These are phyloP conservation scores for Caenorhabditis remanei DNA, from an alignment of 1,140 invertebrate genomes.

Conservation along the genomic window DNA sequence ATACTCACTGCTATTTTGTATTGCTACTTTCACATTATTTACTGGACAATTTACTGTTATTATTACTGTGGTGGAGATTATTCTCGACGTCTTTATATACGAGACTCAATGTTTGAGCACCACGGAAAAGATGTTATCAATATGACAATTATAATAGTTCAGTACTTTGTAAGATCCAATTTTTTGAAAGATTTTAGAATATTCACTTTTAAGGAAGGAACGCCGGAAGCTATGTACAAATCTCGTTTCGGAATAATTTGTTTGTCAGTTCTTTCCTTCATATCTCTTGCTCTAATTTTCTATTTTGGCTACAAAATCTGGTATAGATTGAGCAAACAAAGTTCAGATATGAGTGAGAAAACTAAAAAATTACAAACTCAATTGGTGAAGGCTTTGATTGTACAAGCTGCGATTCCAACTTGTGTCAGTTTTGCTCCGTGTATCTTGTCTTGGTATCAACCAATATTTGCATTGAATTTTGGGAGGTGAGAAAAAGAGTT, in stretches of 20 bases:
- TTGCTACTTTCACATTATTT: not conserved
- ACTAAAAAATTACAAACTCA: not conserved
- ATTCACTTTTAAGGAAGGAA: not conserved
- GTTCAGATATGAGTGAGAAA: not conserved
- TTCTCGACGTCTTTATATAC: not conserved
- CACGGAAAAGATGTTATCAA: not conserved
- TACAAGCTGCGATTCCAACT: not conserved
- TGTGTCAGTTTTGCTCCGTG: not conserved
- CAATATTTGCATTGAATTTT: not conserved
- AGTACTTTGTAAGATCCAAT: not conserved
- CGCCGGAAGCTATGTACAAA: not conserved
- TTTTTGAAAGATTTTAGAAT: not conserved
- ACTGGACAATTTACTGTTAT: not conserved
- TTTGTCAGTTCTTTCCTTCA: not conserved
- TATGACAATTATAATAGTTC: not conserved
- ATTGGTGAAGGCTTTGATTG: not conserved
- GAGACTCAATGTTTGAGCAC: not conserved
- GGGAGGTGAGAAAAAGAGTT: not conserved
- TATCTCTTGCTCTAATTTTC: not conserved
- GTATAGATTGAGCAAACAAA: not conserved
- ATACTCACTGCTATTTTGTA: not conserved
- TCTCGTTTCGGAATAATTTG: not conserved
- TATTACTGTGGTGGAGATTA: constrained; percentile 2
- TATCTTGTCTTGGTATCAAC: not conserved
- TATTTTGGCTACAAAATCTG: constrained; percentile 16